These are phyloP conservation scores for Sminthopsis crassicaudata DNA, from an alignment of 2,113 vertebrate genomes.

Conservation along the genomic window DNA sequence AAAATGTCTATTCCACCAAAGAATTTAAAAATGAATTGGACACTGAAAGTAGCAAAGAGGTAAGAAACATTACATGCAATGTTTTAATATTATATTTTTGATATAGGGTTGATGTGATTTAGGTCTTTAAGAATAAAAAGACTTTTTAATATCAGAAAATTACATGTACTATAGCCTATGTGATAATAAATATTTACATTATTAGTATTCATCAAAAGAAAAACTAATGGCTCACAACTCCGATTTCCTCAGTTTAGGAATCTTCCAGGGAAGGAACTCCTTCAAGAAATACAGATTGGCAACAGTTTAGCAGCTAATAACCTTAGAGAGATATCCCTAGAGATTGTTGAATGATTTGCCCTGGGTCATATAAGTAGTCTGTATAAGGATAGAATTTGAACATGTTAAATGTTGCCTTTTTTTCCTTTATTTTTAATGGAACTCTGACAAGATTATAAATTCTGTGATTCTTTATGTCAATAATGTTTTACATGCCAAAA, in stretches of 20 bases:
- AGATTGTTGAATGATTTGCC: not conserved
- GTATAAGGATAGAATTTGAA: not conserved
- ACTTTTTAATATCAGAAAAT: not conserved
- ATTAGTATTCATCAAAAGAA: not conserved
- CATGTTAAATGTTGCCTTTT: not conserved
- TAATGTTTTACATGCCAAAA: not conserved
- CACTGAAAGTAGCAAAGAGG: constrained; percentile 82
- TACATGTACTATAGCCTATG: not conserved
- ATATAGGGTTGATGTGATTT: not conserved
- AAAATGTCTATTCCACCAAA: constrained; percentile 87
- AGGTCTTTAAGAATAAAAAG: not conserved
- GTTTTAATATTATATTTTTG: not conserved
- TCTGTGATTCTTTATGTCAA: not conserved
- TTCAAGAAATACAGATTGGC: not conserved
- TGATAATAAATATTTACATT: not conserved
- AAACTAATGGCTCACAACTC: not conserved
- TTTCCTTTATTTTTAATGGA: not conserved
- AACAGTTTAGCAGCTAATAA: not conserved
- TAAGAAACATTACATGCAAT: constrained; percentile 66
- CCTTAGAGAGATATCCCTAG: not conserved
- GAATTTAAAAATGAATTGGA: constrained; percentile 88
- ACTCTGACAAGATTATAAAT: not conserved
- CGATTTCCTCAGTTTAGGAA: not conserved
- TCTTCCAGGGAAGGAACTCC: not conserved
- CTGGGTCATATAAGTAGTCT: not conserved